phyloP scores from a whole-genome alignment of 1,140 invertebrate genomes.

The Holotrichia oblita region DNA sequence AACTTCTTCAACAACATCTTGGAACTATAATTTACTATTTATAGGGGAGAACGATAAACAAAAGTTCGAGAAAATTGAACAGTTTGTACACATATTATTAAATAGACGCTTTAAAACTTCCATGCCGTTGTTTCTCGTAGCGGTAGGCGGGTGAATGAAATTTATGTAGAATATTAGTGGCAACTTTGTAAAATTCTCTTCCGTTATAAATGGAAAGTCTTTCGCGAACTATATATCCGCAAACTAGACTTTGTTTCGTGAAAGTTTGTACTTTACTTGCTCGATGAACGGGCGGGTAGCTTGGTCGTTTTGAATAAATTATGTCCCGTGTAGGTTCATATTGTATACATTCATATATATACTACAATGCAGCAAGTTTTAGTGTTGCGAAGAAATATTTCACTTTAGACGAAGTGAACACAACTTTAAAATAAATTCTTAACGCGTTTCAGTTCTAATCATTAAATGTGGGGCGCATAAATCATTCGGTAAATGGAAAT shows the following conservation, averaged over 20 bases:
- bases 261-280: not conserved
- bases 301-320: not conserved
- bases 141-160: not conserved
- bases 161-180: not conserved
- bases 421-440: no score
- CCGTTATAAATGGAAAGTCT: not conserved
- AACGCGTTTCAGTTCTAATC: no score
- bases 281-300: not conserved
- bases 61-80: slow-evolving; percentile 1
- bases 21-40: not conserved
- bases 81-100: not conserved
- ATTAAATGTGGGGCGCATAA: no score
- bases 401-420: not conserved
- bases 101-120: not conserved
- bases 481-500: no score
- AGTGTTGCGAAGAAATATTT: not conserved
- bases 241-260: not conserved
- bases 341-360: no score
- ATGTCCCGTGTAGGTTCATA: no score
- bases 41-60: not conserved
- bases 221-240: not conserved
- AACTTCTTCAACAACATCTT: not conserved
- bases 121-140: no score
- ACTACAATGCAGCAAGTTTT: not conserved
- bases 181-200: not conserved